Evolutionary conservation across 2,888 invertebrate species (phyloP).

Genomic region (Leptinotarsa juncta): DNA sequence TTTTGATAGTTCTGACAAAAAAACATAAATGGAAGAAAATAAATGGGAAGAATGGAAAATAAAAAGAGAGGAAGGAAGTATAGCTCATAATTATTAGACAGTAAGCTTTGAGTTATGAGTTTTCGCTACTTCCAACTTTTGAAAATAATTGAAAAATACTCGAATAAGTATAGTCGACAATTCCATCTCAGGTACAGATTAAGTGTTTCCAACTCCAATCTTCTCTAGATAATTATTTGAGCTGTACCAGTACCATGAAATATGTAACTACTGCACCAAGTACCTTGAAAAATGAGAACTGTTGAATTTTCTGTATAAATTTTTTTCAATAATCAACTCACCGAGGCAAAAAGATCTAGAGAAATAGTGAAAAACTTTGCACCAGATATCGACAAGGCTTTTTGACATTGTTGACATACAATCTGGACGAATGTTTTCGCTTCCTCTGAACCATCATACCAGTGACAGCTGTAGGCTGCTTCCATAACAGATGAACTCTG

Average conservation of each 20-base stretch:
- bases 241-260: slow-evolving; percentile 92
- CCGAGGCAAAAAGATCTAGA: slow-evolving; percentile 88
- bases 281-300: slow-evolving; percentile 69
- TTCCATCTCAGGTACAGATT: slow-evolving; percentile 18
- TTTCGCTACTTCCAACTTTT: no score
- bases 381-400: slow-evolving; percentile 88
- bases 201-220: neutral
- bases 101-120: no score
- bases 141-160: no score
- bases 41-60: no score
- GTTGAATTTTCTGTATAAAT: neutral
- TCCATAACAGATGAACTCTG: slow-evolving; percentile 93
- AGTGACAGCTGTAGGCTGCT: slow-evolving; percentile 90
- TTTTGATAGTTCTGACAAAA: no score
- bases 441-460: slow-evolving; percentile 92
- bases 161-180: no score
- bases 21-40: no score
- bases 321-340: slow-evolving; percentile 65
- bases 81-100: no score
- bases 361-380: slow-evolving; percentile 92
- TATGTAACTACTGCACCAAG: slow-evolving; percentile 89
- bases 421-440: slow-evolving; percentile 92
- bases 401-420: slow-evolving; percentile 91
- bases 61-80: no score
- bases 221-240: slow-evolving; percentile 71